These are phyloP conservation scores for Heloderma charlesbogerti DNA, from an alignment of 2,113 vertebrate species.

Conservation along the genomic window DNA sequence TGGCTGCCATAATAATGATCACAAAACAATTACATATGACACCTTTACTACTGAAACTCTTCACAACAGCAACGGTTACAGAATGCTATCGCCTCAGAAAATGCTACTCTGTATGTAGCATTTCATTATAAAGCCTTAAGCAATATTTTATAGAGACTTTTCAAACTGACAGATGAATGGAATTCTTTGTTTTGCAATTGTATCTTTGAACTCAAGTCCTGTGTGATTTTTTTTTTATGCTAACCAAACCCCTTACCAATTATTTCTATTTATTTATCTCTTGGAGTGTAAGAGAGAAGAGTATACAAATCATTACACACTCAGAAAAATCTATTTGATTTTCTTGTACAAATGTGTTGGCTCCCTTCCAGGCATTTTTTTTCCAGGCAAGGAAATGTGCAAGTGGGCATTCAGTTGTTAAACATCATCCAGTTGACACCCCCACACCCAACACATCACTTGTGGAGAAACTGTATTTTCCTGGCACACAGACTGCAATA, in stretches of 20 bases:
- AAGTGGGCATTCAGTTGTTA: background rate
- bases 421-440: background rate
- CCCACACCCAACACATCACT: slow-evolving; percentile 13
- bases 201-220: too few species aligned
- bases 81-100: background rate
- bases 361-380: slow-evolving; percentile 11
- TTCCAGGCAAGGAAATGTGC: background rate
- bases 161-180: background rate
- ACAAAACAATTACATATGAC: background rate
- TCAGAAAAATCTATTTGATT: slow-evolving; percentile 65
- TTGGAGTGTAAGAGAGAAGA: background rate
- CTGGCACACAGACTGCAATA: background rate
- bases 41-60: background rate
- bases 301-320: slow-evolving; percentile 44
- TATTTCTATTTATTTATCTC: background rate
- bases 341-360: slow-evolving; percentile 52
- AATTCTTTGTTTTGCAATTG: background rate
- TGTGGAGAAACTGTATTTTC: background rate
- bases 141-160: background rate
- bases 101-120: background rate
- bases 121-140: too few species aligned
- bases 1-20: background rate
- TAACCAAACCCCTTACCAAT: background rate
- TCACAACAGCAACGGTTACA: too few species aligned
- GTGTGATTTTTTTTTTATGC: background rate